Base-by-base conservation (phyloP, 2,797 vertebrate species). In the Thripadectes ignobilis region DNA sequence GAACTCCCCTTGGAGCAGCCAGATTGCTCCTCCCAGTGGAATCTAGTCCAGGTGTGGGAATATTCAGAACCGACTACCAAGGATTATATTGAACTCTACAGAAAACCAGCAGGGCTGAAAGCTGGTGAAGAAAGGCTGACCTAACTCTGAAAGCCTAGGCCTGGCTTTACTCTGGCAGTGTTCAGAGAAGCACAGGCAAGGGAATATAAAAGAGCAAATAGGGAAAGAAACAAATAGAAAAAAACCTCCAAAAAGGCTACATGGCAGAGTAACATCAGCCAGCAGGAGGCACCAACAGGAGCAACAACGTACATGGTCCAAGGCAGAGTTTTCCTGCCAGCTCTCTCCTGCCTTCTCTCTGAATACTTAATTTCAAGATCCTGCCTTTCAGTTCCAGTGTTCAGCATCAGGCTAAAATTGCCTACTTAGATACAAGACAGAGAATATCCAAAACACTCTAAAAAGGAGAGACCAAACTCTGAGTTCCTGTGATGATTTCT, bases 281-380 rank as follows among this genome's bases (percentile, higher is more conserved):
- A 7, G 79, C 17, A 38, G 75, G 41, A 39, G 46, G 74, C 29
- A 59, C 55, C 36, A 36, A 45, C 21, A 46, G 9, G 26, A 83
- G 32, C 2, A 5, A 51, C 57, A n/a, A 43, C 36, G 32, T 0
- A 21, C 2, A 2, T 3, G n/a, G 45, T 4, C 49, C 52, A 46
- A 12, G n/a, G 63, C 36, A 72, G 65, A 39, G 43, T 20, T 41
- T 9, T 43, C 16, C 62, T 41, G 6, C 22, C 91, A n/a, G 19
- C 38, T 88, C 39, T 49, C 38, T 29, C 46, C 68, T 71, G 24
- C 17, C 18, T 80, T 85, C 63, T 77, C 39, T 20, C 78, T 30
- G 51, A 87, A 51, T 34, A 39, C 21, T 77, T 24, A 85, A 48
- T 29, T 65, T 45, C 68, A 54, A 57, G 39, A 49, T 38, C 48